phyloP scores from a whole-genome alignment of 2,797 vertebrate species.

The Antennarius maculatus region DNA sequence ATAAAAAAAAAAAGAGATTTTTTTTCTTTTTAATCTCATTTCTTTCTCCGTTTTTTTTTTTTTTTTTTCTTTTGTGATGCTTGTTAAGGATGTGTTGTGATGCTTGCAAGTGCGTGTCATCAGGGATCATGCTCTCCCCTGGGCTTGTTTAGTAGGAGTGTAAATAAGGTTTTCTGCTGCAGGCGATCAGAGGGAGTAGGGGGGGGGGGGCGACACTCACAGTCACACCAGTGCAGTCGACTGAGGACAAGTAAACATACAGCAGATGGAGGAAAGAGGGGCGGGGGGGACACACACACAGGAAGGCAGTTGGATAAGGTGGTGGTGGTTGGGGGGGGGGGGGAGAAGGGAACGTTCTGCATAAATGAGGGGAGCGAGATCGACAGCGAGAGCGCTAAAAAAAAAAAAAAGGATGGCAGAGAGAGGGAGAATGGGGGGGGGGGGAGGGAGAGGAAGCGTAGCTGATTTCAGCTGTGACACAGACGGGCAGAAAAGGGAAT shows the following conservation, averaged over 20 bases:
- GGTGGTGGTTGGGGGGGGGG: conserved; percentile 12
- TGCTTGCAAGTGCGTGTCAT: conserved; percentile 64
- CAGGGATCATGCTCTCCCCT: conserved; percentile 71
- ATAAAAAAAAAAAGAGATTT: no score
- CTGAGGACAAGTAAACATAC: conserved; percentile 70
- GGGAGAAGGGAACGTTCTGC: conserved; percentile 28
- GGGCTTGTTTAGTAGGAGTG: conserved; percentile 75
- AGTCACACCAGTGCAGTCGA: conserved; percentile 65
- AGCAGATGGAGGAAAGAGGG: conserved; percentile 53
- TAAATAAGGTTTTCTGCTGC: conserved; percentile 74
- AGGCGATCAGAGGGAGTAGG: not conserved
- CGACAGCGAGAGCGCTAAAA: conserved; percentile 32
- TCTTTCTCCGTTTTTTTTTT: conserved; percentile 38
- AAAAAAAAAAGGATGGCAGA: conserved; percentile 28
- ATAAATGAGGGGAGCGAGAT: conserved; percentile 36
- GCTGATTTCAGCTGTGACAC: conserved; percentile 51
- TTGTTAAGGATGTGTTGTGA: conserved; percentile 69
- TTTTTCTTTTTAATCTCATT: conserved; percentile 17
- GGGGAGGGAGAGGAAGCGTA: conserved; percentile 38
- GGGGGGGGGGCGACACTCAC: not conserved
- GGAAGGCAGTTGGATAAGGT: not conserved
- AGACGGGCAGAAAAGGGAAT: conserved; percentile 51
- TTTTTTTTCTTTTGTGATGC: conserved; percentile 55
- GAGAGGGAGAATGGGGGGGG: conserved; percentile 25
- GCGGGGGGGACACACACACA: not conserved